A percentile compares a stretch with the other conserved stretches of the same genome.
phyloP scores from a whole-genome alignment of 2,797 vertebrate species.

The Triplophysa bombifrons region DNA sequence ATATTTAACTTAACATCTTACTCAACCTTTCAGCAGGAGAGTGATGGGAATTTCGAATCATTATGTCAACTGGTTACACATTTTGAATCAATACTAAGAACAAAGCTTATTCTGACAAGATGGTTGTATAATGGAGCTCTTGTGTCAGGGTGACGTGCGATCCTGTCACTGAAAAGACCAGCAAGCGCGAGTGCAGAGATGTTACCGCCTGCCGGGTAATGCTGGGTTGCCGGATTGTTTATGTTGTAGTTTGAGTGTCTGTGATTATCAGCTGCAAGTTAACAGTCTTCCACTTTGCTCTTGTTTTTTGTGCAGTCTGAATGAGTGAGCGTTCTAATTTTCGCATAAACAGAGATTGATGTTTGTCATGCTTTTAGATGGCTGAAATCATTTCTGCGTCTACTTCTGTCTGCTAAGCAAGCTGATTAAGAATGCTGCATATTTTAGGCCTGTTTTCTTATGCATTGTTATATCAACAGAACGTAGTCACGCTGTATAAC shows the following conservation, averaged over 20 bases:
- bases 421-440: neutral
- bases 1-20: conserved; percentile 46
- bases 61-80: conserved; percentile 46
- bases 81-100: conserved; percentile 47
- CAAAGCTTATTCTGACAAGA: conserved; percentile 42
- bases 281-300: conserved; percentile 32
- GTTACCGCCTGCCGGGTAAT: conserved; percentile 26
- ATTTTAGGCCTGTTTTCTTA: neutral
- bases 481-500: neutral
- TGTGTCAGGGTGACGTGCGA: conserved; percentile 36
- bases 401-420: neutral
- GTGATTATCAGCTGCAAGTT: conserved; percentile 15
- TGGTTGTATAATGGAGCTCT: conserved; percentile 34
- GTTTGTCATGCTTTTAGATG: neutral
- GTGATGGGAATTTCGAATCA: conserved; percentile 45
- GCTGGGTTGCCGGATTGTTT: conserved; percentile 33
- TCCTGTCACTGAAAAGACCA: conserved; percentile 28
- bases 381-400: neutral
- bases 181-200: conserved; percentile 14
- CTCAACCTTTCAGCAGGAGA: conserved; percentile 26
- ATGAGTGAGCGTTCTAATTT: conserved; percentile 7
- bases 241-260: conserved; percentile 24
- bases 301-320: conserved; percentile 25
- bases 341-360: neutral
- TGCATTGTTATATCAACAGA: conserved; percentile 7